Conservation (phyloP, 2,797 vertebrate genomes). For the Mustela erminea region DNA sequence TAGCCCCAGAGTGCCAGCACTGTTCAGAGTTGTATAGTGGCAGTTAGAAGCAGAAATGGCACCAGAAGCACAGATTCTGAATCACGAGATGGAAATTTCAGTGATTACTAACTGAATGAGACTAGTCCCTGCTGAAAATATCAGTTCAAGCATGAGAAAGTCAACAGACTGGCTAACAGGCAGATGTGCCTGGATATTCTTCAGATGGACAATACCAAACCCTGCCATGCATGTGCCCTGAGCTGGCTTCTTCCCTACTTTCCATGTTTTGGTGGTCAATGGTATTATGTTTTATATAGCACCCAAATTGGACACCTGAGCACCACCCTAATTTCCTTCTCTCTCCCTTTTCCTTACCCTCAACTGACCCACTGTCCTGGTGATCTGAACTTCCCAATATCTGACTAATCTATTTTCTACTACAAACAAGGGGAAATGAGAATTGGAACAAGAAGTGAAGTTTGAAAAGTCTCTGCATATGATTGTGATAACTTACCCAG, state of each 20-base stretch:
- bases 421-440: background rate
- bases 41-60: constrained; percentile 45
- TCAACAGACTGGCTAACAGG: background rate
- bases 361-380: background rate
- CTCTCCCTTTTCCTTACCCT: background rate
- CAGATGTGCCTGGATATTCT: background rate
- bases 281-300: background rate
- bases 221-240: background rate
- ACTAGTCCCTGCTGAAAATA: background rate
- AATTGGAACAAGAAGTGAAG: background rate
- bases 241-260: background rate
- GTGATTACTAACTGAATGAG: constrained; percentile 30
- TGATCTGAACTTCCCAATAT: background rate
- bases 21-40: background rate
- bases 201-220: background rate
- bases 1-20: background rate
- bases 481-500: background rate
- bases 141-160: background rate
- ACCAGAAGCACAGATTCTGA: constrained; percentile 27
- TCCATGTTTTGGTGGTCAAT: background rate
- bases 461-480: background rate
- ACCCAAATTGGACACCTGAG: background rate
- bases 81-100: constrained; percentile 58
- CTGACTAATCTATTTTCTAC: background rate
- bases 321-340: background rate